These are phyloP conservation scores for Sorex araneus DNA, from an alignment of 2,113 vertebrate species.

Conservation along the genomic window DNA sequence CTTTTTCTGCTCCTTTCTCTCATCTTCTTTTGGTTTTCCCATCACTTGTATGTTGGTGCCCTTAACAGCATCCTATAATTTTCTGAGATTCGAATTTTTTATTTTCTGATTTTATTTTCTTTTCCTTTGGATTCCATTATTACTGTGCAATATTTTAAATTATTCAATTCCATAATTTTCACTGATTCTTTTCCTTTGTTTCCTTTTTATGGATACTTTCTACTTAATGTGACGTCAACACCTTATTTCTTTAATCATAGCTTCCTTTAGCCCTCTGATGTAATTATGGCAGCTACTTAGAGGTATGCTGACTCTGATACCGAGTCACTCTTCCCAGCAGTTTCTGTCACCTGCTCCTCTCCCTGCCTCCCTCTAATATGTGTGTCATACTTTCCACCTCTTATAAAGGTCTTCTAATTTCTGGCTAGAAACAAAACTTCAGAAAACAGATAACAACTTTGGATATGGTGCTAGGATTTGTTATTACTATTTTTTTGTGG, in stretches of 20 bases:
- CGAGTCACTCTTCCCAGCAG: background rate
- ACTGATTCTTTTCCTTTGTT: constrained; percentile 13
- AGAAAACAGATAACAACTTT: background rate
- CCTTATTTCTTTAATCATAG: constrained; percentile 10
- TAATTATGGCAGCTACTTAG: background rate
- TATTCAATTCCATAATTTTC: constrained; percentile 23
- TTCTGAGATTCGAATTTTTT: constrained; percentile 4
- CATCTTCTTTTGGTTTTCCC: background rate
- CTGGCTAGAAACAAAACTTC: background rate
- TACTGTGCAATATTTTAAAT: background rate
- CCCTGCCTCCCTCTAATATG: background rate
- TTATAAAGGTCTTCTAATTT: background rate
- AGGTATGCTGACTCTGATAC: constrained; percentile 43
- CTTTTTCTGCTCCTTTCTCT: background rate
- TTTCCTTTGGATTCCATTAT: background rate
- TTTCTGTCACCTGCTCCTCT: background rate
- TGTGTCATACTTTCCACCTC: background rate
- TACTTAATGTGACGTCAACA: constrained; percentile 2
- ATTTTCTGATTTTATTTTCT: constrained; percentile 3
- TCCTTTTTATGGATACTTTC: constrained; percentile 2
- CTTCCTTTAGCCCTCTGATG: background rate
- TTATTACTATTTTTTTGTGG: background rate
- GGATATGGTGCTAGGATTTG: background rate
- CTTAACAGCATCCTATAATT: background rate
- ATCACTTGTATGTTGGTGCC: too few species aligned